A percentile compares a stretch with the other conserved stretches of the same genome.
phyloP scores from a whole-genome alignment of 2,888 invertebrate species.

The Aelia acuminata region DNA sequence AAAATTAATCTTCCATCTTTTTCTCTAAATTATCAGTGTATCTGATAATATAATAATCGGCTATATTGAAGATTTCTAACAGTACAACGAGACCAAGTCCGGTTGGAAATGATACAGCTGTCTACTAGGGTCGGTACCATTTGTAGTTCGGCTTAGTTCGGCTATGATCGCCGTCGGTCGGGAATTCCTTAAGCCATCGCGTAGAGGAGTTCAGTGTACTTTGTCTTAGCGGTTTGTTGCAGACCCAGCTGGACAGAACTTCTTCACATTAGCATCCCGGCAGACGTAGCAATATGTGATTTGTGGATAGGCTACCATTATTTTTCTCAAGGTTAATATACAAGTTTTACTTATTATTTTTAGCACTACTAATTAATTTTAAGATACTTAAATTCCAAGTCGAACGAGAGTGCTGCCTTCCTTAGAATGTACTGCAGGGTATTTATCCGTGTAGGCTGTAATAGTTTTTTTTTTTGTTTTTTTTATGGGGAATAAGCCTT shows the following conservation, averaged over 20 bases:
- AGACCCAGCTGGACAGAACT: background rate
- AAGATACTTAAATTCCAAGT: background rate
- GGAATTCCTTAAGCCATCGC: constrained; percentile 21
- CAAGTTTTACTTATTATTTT: background rate
- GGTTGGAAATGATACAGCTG: background rate
- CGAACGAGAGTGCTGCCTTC: background rate
- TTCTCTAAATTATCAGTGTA: too few relatives aligned
- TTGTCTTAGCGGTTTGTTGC: constrained; percentile 4
- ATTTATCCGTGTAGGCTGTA: background rate
- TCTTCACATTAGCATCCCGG: background rate
- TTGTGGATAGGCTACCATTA: constrained; percentile 23
- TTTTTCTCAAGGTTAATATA: constrained; percentile 4
- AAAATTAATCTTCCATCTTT: too few relatives aligned
- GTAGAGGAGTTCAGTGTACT: constrained; percentile 48
- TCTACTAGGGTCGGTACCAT: background rate
- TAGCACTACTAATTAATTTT: background rate
- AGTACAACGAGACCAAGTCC: background rate
- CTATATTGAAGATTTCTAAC: background rate
- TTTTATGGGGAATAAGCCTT: too few relatives aligned
- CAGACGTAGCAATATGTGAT: constrained; percentile 40
- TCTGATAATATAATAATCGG: too few relatives aligned
- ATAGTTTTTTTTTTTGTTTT: background rate
- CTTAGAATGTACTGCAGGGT: background rate
- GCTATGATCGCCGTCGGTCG: background rate
- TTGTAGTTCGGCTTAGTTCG: background rate